These are phyloP conservation scores for Pipistrellus nathusii DNA, from an alignment of 2,797 vertebrate genomes.

Conservation along the genomic window DNA sequence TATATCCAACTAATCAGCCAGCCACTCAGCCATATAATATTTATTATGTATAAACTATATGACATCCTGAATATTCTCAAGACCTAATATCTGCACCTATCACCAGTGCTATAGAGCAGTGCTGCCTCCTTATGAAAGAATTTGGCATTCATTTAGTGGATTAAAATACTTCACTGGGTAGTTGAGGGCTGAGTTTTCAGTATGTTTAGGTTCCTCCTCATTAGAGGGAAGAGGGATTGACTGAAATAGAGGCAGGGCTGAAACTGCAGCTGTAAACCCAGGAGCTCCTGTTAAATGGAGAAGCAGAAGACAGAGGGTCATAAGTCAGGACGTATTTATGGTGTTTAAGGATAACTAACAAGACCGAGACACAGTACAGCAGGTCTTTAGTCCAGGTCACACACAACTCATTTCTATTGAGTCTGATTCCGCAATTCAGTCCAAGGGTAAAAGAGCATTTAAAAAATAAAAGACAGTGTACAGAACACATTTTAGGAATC, in stretches of 20 bases:
- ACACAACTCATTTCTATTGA: background rate
- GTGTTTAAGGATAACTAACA: background rate
- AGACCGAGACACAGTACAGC: background rate
- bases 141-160: background rate
- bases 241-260: background rate
- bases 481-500: background rate
- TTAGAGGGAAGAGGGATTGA: background rate
- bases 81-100: background rate
- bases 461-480: constrained; percentile 32
- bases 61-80: background rate
- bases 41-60: background rate
- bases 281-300: background rate
- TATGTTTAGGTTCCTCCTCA: background rate
- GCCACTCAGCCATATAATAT: background rate
- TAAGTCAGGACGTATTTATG: background rate
- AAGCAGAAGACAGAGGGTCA: background rate
- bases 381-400: background rate
- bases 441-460: constrained; percentile 34
- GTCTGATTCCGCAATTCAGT: background rate
- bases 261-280: background rate
- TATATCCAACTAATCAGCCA: background rate
- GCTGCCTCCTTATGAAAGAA: background rate
- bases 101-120: background rate
- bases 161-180: background rate
- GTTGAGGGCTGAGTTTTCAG: background rate